A percentile compares a stretch with the other conserved stretches of the same genome.
phyloP scores from a whole-genome alignment of 1,140 invertebrate species.

The Microplitis demolitor region DNA sequence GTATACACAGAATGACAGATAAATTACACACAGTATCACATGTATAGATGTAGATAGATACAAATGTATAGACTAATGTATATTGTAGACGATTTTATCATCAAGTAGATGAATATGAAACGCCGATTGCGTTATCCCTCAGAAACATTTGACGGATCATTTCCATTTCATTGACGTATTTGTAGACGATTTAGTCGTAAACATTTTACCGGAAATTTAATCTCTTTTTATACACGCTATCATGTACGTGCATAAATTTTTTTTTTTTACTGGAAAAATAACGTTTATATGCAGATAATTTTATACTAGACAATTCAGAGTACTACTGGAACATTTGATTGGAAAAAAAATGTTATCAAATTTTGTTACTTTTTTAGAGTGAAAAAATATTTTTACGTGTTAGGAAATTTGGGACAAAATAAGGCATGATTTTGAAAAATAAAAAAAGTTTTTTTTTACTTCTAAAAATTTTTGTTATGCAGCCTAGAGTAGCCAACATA shows the following conservation, averaged over 20 bases:
- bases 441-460: no score
- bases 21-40: background rate
- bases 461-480: no score
- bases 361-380: no score
- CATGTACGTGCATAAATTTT: background rate
- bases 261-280: background rate
- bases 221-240: background rate
- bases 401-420: no score
- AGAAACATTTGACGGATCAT: background rate
- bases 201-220: background rate
- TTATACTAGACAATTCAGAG: no score
- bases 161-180: conserved; percentile 9
- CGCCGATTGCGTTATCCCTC: background rate
- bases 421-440: no score
- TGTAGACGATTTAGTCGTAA: background rate
- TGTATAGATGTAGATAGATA: background rate
- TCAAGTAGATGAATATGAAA: background rate
- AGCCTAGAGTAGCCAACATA: no score
- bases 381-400: no score
- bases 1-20: background rate
- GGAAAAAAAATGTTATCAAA: no score
- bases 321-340: no score
- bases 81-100: background rate
- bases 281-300: no score
- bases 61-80: background rate